Conservation (phyloP, 2,888 invertebrate genomes). For the Acronicta aceris region DNA sequence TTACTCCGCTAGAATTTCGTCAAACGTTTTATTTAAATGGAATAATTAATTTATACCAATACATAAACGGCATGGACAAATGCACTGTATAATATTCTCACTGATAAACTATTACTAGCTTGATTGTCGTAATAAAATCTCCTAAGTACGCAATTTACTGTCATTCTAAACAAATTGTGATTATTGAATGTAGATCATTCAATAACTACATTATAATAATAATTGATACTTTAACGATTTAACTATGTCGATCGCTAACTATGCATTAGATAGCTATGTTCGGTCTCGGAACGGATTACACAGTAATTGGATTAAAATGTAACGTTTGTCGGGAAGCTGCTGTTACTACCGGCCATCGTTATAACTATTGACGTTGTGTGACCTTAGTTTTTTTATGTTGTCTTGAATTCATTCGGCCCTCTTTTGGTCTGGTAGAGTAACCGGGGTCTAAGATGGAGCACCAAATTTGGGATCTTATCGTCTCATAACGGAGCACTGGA, state of each 20-base stretch:
- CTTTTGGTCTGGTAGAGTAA: too few species aligned
- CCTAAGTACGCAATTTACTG: neutral
- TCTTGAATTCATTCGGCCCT: too few species aligned
- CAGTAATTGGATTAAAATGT: constrained; percentile 24
- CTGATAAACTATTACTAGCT: constrained; percentile 1
- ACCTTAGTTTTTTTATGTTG: too few species aligned
- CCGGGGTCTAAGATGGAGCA: too few species aligned
- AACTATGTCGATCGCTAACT: constrained; percentile 2
- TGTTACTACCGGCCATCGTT: neutral
- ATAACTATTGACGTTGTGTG: too few species aligned
- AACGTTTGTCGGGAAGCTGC: constrained; percentile 6
- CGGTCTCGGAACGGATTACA: constrained; percentile 17
- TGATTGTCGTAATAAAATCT: constrained; percentile 3
- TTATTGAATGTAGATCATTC: neutral
- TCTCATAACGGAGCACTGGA: too few species aligned
- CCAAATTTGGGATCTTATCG: too few species aligned
- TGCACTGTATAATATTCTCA: neutral
- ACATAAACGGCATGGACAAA: neutral
- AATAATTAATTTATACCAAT: neutral
- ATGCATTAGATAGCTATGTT: constrained; percentile 8
- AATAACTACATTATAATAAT: constrained; percentile 25
- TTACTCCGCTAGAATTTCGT: too few species aligned
- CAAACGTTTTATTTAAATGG: neutral
- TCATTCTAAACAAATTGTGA: constrained; percentile 10
- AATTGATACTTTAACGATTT: constrained; percentile 14